Percentiles rank a stretch among this genome's conserved stretches.
phyloP scores from a whole-genome alignment of 2,113 vertebrate genomes.

The Onychostoma macrolepis region DNA sequence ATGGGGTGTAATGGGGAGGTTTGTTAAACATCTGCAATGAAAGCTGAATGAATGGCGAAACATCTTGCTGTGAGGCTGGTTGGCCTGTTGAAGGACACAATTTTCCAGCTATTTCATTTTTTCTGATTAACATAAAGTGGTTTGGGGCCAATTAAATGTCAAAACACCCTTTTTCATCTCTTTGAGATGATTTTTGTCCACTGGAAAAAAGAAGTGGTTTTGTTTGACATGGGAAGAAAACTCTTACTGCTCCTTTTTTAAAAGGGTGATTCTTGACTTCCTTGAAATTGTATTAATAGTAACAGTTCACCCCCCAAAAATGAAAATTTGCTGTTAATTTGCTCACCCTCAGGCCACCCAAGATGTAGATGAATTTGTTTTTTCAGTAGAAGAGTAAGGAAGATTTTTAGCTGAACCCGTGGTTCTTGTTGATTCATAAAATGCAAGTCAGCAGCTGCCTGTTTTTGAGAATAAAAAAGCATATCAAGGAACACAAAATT shows the following conservation, averaged over 20 bases:
- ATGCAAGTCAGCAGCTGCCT: too few species aligned
- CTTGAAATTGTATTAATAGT: too few species aligned
- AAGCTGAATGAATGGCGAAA: conserved; percentile 24
- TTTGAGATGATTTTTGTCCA: neutral
- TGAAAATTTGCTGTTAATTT: too few species aligned
- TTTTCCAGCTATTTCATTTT: neutral
- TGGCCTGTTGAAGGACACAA: conserved; percentile 22
- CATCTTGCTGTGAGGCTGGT: conserved; percentile 38
- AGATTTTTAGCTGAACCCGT: too few species aligned
- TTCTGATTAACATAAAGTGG: neutral
- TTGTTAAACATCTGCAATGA: conserved; percentile 41
- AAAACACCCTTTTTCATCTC: neutral
- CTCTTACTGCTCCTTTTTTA: neutral
- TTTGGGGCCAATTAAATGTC: neutral
- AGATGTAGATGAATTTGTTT: too few species aligned
- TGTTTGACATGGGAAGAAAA: neutral
- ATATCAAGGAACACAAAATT: too few species aligned
- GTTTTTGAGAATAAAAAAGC: too few species aligned
- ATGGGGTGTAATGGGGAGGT: conserved; percentile 53
- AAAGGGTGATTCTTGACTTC: neutral
- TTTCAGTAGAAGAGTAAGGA: too few species aligned
- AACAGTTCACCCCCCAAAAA: too few species aligned
- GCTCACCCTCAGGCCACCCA: too few species aligned
- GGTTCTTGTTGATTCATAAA: too few species aligned
- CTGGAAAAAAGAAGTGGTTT: neutral